phyloP scores from a whole-genome alignment of 2,113 vertebrate genomes.

The Puffinus mauretanicus region DNA sequence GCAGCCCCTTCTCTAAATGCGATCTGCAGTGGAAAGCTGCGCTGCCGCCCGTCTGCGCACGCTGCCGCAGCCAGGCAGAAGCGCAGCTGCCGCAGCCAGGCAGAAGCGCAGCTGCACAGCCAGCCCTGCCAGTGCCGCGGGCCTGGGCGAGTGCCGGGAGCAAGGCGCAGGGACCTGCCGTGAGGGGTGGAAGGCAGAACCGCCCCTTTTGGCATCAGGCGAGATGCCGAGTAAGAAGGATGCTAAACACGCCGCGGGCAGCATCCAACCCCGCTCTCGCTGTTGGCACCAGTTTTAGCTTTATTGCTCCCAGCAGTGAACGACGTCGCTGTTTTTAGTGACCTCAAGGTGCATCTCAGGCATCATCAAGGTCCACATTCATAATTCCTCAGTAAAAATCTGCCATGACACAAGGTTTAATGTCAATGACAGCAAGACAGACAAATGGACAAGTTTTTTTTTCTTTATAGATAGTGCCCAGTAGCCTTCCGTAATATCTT shows the following conservation, averaged over 20 bases:
- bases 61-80: background rate
- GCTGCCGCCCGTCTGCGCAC: background rate
- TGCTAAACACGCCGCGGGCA: fast-evolving
- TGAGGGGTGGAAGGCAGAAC: background rate
- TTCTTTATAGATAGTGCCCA: background rate
- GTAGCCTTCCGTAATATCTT: background rate
- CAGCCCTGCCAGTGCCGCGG: background rate
- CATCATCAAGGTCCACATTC: background rate
- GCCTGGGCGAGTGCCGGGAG: background rate
- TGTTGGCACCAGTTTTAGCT: background rate
- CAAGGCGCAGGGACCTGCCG: background rate
- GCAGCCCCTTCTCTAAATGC: background rate
- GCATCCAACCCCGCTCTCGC: background rate
- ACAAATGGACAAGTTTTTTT: background rate
- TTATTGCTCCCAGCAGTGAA: background rate
- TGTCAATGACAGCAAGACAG: background rate
- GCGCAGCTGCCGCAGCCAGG: background rate
- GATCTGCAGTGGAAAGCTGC: background rate
- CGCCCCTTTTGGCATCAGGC: background rate
- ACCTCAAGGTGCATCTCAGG: background rate
- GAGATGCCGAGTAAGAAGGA: background rate
- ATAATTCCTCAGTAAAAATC: background rate
- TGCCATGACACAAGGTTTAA: background rate
- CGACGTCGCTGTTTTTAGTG: fast-evolving
- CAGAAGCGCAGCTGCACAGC: background rate